A percentile compares a stretch with the other conserved stretches of the same genome.
These are phyloP conservation scores for Theristicus caerulescens DNA, from an alignment of 2,113 vertebrate species.

Conservation along the genomic window DNA sequence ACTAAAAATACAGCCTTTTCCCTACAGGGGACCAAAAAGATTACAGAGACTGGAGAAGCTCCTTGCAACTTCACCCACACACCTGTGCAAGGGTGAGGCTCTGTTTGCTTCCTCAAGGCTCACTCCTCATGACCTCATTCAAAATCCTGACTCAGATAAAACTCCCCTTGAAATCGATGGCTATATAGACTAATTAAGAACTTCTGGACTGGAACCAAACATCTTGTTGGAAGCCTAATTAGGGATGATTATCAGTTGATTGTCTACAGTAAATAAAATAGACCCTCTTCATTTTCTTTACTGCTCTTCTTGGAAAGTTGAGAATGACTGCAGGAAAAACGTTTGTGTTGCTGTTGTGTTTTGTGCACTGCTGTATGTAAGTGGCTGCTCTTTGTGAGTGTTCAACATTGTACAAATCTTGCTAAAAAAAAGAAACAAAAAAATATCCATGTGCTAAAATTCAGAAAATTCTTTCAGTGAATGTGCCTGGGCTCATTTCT, in stretches of 20 bases:
- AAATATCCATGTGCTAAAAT: neutral
- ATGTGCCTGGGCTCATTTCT: neutral
- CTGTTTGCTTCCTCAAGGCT: neutral
- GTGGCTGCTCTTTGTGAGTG: neutral
- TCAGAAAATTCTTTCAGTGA: neutral
- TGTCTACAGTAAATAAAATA: neutral
- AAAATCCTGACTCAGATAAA: slow-evolving; percentile 10
- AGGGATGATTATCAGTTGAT: neutral
- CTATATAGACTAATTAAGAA: neutral
- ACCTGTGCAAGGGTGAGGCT: slow-evolving; percentile 6
- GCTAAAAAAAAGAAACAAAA: neutral
- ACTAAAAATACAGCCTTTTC: neutral
- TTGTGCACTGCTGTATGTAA: neutral
- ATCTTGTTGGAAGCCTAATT: neutral
- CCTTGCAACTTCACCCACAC: slow-evolving; percentile 7
- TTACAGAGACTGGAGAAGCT: neutral
- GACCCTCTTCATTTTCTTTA: neutral
- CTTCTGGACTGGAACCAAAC: slow-evolving; percentile 4
- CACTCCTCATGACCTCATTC: neutral
- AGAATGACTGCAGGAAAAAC: neutral
- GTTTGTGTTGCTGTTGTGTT: neutral
- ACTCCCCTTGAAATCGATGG: neutral
- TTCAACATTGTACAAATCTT: neutral
- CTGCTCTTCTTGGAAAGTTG: neutral
- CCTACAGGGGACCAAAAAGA: neutral